These are phyloP conservation scores for Pseudopodoces humilis DNA, from an alignment of 2,113 vertebrate genomes.

Conservation along the genomic window DNA sequence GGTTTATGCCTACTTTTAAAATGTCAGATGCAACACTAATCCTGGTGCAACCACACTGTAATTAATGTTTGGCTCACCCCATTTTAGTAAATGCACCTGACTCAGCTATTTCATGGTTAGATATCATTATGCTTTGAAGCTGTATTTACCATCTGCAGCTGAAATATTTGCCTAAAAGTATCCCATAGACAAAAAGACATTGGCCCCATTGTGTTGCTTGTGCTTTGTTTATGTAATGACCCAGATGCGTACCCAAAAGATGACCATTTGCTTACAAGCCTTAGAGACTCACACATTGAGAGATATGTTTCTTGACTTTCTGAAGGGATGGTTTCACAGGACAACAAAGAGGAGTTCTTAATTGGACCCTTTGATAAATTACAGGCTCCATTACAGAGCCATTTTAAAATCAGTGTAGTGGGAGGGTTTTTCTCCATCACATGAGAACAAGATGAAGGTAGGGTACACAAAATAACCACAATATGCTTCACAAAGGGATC, in stretches of 20 bases:
- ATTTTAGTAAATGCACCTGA: slow-evolving; percentile 55
- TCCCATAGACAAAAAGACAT: neutral
- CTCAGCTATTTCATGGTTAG: slow-evolving; percentile 63
- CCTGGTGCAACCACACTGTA: slow-evolving; percentile 39
- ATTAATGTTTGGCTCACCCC: slow-evolving; percentile 50
- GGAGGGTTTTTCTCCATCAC: neutral
- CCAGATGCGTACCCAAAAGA: neutral
- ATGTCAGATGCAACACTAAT: slow-evolving; percentile 44
- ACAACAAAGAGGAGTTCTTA: neutral
- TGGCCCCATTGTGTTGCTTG: neutral
- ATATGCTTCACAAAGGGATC: neutral
- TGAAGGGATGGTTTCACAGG: neutral
- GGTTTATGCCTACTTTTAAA: slow-evolving; percentile 26
- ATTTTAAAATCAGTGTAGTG: neutral
- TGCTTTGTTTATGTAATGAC: neutral
- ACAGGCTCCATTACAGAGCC: neutral
- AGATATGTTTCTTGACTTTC: neutral
- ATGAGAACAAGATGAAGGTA: neutral
- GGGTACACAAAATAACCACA: neutral
- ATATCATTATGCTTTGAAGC: slow-evolving; percentile 62
- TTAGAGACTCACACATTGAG: neutral
- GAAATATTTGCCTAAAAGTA: slow-evolving; percentile 53
- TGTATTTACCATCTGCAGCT: slow-evolving; percentile 48
- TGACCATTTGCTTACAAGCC: neutral
- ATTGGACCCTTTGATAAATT: neutral